These are phyloP conservation scores for Idaea straminata DNA, from an alignment of 2,888 invertebrate genomes.

Conservation along the genomic window DNA sequence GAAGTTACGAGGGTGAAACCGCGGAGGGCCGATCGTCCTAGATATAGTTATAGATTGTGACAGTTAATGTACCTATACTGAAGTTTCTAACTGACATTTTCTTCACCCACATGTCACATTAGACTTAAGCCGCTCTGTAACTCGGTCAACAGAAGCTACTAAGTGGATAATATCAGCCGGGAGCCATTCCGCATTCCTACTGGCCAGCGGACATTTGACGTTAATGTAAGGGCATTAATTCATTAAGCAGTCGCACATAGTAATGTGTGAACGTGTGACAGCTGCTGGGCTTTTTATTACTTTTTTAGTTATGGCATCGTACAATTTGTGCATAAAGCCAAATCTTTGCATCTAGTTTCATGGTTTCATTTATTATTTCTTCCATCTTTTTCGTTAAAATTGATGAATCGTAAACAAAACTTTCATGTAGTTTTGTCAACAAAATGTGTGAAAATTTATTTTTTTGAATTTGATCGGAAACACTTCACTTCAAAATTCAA, in stretches of 20 bases:
- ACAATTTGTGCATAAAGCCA: background rate
- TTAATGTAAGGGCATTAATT: slow-evolving; percentile 65
- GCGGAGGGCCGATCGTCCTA: background rate
- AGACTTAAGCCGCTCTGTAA: slow-evolving; percentile 37
- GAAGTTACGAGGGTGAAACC: too few species aligned
- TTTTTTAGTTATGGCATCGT: background rate
- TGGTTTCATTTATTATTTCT: too few species aligned
- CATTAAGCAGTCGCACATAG: slow-evolving; percentile 41
- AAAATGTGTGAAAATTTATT: too few species aligned
- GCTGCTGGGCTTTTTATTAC: slow-evolving; percentile 2
- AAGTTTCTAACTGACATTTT: slow-evolving; percentile 1
- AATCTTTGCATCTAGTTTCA: too few species aligned
- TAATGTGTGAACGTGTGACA: slow-evolving; percentile 30
- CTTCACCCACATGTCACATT: slow-evolving; percentile 11
- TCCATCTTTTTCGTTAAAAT: too few species aligned
- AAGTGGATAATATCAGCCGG: slow-evolving; percentile 75
- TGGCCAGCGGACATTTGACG: slow-evolving; percentile 54
- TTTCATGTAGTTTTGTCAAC: too few species aligned
- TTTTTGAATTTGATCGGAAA: too few species aligned
- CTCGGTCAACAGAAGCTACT: slow-evolving; percentile 61
- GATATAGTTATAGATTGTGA: background rate
- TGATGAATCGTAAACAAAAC: too few species aligned
- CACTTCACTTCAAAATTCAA: background rate
- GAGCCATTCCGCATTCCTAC: slow-evolving; percentile 75
- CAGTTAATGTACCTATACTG: background rate